Evolutionary conservation across 1,140 invertebrate species (phyloP).

Genomic region (Drosophila asahinai): DNA sequence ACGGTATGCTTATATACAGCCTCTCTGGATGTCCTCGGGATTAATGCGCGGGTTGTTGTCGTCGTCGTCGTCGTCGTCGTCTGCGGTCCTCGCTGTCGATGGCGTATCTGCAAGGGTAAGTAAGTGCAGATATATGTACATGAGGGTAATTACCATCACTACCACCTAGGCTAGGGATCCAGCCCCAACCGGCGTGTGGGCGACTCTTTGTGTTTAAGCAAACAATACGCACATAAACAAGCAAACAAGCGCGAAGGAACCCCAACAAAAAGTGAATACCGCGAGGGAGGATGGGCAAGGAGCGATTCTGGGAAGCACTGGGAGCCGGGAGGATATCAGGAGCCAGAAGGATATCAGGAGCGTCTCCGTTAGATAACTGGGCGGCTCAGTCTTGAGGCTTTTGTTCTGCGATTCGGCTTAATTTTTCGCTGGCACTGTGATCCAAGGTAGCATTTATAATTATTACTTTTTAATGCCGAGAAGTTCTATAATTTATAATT

Average conservation of each 20-base stretch:
- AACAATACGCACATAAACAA: conserved; percentile 54
- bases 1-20: conserved; percentile 14
- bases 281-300: neutral
- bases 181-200: conserved; percentile 39
- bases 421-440: conserved; percentile 21
- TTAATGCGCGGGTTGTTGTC: conserved; percentile 49
- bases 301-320: neutral
- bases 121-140: conserved; percentile 58
- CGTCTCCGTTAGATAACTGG: conserved; percentile 46
- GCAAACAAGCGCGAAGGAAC: conserved; percentile 29
- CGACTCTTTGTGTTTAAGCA: conserved; percentile 63
- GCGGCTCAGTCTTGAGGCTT: conserved; percentile 19
- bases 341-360: neutral
- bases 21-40: conserved; percentile 54
- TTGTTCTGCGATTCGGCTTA: conserved; percentile 21
- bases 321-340: neutral
- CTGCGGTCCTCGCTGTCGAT: conserved; percentile 9
- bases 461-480: neutral
- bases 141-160: conserved; percentile 77
- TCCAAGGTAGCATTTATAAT: neutral
- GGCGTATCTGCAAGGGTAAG: conserved; percentile 40
- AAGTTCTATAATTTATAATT: neutral
- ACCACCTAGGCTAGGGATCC: conserved; percentile 25
- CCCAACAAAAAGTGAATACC: conserved; percentile 10
- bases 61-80: neutral